Base-by-base conservation (phyloP, 2,113 vertebrate species). In the Phaethon lepturus region DNA sequence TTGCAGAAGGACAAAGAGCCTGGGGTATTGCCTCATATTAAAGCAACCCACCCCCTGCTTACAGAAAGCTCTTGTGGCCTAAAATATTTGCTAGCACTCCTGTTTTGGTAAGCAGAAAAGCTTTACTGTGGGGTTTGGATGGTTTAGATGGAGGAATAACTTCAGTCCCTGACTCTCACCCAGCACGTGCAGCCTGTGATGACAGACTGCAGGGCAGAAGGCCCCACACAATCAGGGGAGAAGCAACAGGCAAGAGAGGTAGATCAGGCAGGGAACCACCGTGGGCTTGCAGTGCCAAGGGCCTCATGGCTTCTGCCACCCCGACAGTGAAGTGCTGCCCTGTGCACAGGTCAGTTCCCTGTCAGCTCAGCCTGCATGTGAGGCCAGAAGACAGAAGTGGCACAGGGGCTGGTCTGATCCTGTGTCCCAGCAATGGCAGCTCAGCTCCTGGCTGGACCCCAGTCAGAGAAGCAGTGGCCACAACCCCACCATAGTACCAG, bases 301-400 rank as follows among this genome's bases (percentile, higher is more conserved):
- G 17, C 2, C 29, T 11, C 9, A 14, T 13, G 25, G 8, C 6
- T 68, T 3, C n/a, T 75, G n/a, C 11, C 0, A 0, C 17, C 10
- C 11, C 3, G 7, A 11, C 44, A 49, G 17, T 8, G 55, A 55
- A 42, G 13, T 0, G 2, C 58, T 58, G 9, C 24, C 13, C 4
- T 64, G 5, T 22, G 63, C 42, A 50, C 26, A 56, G 20, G 35
- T 71, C 7, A 69, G 42, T 13, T 31, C 23, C 44, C 45, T 16
- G 10, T 26, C 17, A 72, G 10, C 24, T 13, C 0, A 0, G 14
- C 13, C 14, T 56, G 49, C 11, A 29, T 1, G 0, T n/a, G 8
- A 8, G 3, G 16, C 6, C 5, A 66, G 44, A 58, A 26, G 31
- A 10, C 13, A 47, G 8, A n/a, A 29, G 22, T 42, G 20, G 16